phyloP scores from a whole-genome alignment of 2,113 vertebrate genomes.

The Carassius carassius region DNA sequence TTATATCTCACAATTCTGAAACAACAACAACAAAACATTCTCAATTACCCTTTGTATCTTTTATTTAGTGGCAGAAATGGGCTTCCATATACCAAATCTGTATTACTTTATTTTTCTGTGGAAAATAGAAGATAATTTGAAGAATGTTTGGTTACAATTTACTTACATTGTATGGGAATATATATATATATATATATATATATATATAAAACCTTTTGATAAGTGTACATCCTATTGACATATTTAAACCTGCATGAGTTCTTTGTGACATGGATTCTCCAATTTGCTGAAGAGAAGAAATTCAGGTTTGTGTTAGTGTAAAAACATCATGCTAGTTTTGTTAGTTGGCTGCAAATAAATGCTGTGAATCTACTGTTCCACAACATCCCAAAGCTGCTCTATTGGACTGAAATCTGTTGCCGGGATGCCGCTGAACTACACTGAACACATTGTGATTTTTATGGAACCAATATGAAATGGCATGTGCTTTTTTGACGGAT shows the following conservation, averaged over 20 bases:
- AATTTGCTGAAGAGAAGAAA: neutral
- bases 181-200: too few species aligned
- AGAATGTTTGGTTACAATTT: too few species aligned
- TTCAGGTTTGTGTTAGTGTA: neutral
- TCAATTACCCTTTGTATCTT: too few species aligned
- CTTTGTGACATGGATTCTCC: neutral
- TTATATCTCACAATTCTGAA: too few species aligned
- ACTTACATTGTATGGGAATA: too few species aligned
- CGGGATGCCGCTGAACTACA: neutral
- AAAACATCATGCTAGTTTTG: neutral
- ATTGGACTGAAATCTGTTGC: neutral
- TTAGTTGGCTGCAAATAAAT: neutral
- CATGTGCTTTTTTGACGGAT: neutral
- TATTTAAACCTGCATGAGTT: neutral
- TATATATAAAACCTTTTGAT: too few species aligned
- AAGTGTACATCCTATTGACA: neutral
- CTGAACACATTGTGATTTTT: neutral
- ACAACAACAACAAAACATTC: too few species aligned
- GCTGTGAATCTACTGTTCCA: neutral
- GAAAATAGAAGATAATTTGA: too few species aligned
- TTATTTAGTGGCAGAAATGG: too few species aligned
- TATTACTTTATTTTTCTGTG: too few species aligned
- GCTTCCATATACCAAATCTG: too few species aligned
- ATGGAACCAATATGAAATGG: conserved; percentile 7
- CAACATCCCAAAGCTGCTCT: neutral